Conservation (phyloP, 2,797 vertebrate species). For the Amniataba percoides region DNA sequence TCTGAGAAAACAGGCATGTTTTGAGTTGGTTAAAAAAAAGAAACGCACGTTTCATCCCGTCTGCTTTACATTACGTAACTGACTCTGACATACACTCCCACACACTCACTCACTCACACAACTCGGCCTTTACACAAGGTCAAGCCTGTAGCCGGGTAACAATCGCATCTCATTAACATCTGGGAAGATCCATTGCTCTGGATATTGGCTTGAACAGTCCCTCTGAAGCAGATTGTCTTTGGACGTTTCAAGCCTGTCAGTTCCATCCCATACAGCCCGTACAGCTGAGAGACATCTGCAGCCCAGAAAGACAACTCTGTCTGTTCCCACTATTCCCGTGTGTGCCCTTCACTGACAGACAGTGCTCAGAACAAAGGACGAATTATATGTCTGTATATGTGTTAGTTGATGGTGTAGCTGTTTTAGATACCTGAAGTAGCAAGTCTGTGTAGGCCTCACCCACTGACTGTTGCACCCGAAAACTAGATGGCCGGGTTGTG, state of each 20-base stretch:
- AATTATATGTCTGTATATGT: conserved; percentile 2
- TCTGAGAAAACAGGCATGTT: neutral
- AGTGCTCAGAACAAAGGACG: conserved; percentile 16
- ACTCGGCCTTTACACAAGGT: conserved; percentile 72
- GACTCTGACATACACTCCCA: conserved; percentile 7
- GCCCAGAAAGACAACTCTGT: conserved; percentile 47
- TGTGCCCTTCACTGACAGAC: conserved; percentile 24
- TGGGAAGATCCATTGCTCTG: conserved; percentile 74
- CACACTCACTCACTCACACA: conserved; percentile 33
- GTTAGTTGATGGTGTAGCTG: neutral
- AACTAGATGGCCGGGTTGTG: conserved; percentile 7
- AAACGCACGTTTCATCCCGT: neutral
- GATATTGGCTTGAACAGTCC: conserved; percentile 78
- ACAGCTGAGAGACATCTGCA: conserved; percentile 74
- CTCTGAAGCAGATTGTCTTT: conserved; percentile 74
- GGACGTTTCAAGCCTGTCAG: conserved; percentile 76
- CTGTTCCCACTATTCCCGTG: conserved; percentile 30
- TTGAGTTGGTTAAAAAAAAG: conserved; percentile 15
- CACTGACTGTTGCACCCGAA: neutral
- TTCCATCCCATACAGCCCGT: conserved; percentile 54
- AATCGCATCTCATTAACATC: conserved; percentile 76
- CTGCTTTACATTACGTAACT: conserved; percentile 29
- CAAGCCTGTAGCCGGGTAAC: conserved; percentile 63
- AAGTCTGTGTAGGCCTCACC: conserved; percentile 1
- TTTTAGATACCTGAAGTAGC: conserved; percentile 6